A percentile compares a stretch with the other conserved stretches of the same genome.
phyloP scores from a whole-genome alignment of 2,113 vertebrate species.

The Danionella cerebrum region DNA sequence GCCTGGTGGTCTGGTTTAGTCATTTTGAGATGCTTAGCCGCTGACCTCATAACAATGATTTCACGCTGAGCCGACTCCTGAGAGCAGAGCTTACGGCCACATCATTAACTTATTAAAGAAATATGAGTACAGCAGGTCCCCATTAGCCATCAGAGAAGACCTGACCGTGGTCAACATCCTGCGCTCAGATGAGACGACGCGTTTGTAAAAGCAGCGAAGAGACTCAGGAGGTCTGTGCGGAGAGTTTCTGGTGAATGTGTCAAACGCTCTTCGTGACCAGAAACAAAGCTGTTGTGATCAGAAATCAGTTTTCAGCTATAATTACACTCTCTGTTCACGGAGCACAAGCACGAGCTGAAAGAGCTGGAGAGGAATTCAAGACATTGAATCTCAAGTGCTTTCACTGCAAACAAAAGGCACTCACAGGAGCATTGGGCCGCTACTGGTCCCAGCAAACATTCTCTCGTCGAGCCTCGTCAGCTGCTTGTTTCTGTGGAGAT shows the following conservation, averaged over 20 bases:
- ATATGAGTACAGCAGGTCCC: conserved; percentile 31
- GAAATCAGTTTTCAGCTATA: not conserved
- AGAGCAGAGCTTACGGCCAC: conserved; percentile 26
- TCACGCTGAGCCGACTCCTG: conserved; percentile 53
- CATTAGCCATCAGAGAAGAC: conserved; percentile 17
- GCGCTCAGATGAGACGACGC: not conserved
- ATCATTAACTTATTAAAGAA: conserved; percentile 28
- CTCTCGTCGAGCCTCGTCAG: conserved; percentile 76
- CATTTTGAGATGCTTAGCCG: conserved; percentile 59
- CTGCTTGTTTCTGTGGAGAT: conserved; percentile 87
- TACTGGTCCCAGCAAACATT: conserved; percentile 77
- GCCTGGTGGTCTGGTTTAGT: conserved; percentile 54
- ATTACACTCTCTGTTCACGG: not conserved
- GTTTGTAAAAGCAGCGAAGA: not conserved
- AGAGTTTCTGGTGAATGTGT: too few relatives aligned
- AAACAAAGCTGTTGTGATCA: not conserved
- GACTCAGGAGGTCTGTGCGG: too few relatives aligned
- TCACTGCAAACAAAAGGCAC: conserved; percentile 51
- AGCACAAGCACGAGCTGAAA: too few relatives aligned
- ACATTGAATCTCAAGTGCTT: not conserved
- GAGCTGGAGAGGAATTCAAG: not conserved
- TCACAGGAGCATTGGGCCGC: conserved; percentile 86
- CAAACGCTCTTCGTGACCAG: too few relatives aligned
- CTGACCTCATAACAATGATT: conserved; percentile 59
- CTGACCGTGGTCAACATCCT: not conserved